Conservation (phyloP, 2,888 invertebrate genomes). For the Megaustenia siamemsis region DNA sequence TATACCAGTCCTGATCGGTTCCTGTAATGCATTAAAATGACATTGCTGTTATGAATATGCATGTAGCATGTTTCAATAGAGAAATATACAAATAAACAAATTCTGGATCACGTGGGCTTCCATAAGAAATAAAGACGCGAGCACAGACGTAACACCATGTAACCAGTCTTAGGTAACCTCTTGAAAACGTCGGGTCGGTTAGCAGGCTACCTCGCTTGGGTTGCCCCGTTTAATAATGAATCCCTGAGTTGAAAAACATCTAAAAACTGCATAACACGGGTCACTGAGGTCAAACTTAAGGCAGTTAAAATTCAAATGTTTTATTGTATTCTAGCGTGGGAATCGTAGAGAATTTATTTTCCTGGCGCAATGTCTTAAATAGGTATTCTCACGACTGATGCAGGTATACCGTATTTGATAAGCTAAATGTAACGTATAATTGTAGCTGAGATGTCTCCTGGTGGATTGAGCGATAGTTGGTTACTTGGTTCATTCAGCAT, state of each 20-base stretch:
- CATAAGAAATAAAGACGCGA: background rate
- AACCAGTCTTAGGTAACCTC: background rate
- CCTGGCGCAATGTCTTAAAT: conserved; percentile 27
- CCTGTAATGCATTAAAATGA: too few relatives aligned
- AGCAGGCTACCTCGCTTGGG: background rate
- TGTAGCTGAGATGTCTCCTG: background rate
- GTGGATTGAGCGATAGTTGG: too few relatives aligned
- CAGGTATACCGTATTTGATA: conserved; percentile 14
- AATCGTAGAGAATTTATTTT: conserved; percentile 28
- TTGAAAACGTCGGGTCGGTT: background rate
- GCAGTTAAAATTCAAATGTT: conserved; percentile 34
- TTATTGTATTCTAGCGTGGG: conserved; percentile 41
- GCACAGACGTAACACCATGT: background rate
- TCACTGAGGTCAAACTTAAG: conserved; percentile 15
- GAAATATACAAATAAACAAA: too few relatives aligned
- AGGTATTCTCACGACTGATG: conserved; percentile 1
- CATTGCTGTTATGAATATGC: too few relatives aligned
- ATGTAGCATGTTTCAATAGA: too few relatives aligned
- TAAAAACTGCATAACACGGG: conserved; percentile 10
- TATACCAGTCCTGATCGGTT: too few relatives aligned
- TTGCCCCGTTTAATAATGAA: conserved; percentile 21
- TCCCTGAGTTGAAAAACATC: background rate
- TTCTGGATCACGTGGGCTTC: too few relatives aligned
- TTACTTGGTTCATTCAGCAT: too few relatives aligned
- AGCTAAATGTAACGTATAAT: background rate